A percentile compares a stretch with the other conserved stretches of the same genome.
These are phyloP conservation scores for Laothoe populi DNA, from an alignment of 2,888 invertebrate genomes.

Conservation along the genomic window DNA sequence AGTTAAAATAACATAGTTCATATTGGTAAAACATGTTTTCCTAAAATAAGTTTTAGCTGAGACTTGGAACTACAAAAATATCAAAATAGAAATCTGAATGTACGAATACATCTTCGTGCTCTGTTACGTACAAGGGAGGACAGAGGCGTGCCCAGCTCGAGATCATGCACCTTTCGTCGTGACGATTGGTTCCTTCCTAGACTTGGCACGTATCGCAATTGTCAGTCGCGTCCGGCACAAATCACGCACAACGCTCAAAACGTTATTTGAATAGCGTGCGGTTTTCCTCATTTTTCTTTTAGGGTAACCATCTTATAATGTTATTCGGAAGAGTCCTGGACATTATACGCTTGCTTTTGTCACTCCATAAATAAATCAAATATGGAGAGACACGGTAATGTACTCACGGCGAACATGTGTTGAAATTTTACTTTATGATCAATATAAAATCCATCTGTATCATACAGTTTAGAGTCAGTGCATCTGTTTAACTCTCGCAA, in stretches of 20 bases:
- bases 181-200: conserved; percentile 24
- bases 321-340: not conserved
- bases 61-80: not conserved
- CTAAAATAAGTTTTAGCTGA: not conserved
- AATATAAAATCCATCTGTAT: not conserved
- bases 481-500: not conserved
- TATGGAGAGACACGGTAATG: too few species aligned
- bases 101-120: conserved; percentile 11
- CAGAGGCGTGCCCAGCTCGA: conserved; percentile 1
- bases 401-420: too few species aligned
- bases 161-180: conserved; percentile 22
- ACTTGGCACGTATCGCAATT: conserved; percentile 15
- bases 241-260: conserved; percentile 20
- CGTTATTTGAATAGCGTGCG: conserved; percentile 19
- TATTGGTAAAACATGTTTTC: too few species aligned
- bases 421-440: too few species aligned
- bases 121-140: conserved; percentile 5
- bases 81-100: not conserved
- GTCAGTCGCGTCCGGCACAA: conserved; percentile 18
- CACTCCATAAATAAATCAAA: not conserved
- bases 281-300: conserved; percentile 13
- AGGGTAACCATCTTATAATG: not conserved
- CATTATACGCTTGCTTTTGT: not conserved
- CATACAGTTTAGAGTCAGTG: not conserved
- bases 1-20: too few species aligned